Evolutionary conservation across 64 coral and sea anemone genomes (phyloP), one percentile per base, ranked within the genome.

Genomic region (Montipora sp.): DNA sequence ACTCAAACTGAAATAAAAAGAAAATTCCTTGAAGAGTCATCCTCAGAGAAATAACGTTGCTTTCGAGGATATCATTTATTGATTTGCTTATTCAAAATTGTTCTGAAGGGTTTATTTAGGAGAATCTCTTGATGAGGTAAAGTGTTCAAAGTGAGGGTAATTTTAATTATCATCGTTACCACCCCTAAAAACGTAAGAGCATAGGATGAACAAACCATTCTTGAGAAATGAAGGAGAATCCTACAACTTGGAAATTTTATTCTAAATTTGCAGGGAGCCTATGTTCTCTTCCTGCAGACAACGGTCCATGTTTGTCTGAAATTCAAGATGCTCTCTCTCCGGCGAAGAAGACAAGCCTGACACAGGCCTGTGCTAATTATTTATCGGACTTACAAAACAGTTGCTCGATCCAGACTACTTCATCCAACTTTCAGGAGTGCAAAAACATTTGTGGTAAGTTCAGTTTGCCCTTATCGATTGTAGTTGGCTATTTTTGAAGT

Each of bases 361-460:
- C 69, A 12, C 67, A 66, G 20, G 87, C 67, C 46, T 94, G 93
- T 78, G 82, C 59, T 20, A 90, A 90, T 69, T 94, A 94, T 51
- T 63, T 94, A 51, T 20, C 87, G 1, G 93, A 94, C 78, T 36
- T 94, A 11, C 83, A 90, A 47, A 67, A 55, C 14, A 90, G 79
- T 59, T 94, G 93, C 23, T 80, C 78, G 4, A 15, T 75, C 16
- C 72, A 76, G 4, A 90, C 75, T 4, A 72, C 24, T 10, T 90
- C 93, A 48, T 94, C 73, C 27, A 90, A 47, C 22, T 73, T 90
- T 75, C 80, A 81, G 5, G 69, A 94, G 20, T 94, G 93, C 65
- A 59, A 45, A 51, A 77, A 83, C 20, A 72, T 90, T 75, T 94
- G 93, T 73, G 88, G 93, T 94, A 94, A 90, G 93, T 90, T n/a